Conservation (phyloP, 2,888 invertebrate species). For the Atrina japonica region DNA sequence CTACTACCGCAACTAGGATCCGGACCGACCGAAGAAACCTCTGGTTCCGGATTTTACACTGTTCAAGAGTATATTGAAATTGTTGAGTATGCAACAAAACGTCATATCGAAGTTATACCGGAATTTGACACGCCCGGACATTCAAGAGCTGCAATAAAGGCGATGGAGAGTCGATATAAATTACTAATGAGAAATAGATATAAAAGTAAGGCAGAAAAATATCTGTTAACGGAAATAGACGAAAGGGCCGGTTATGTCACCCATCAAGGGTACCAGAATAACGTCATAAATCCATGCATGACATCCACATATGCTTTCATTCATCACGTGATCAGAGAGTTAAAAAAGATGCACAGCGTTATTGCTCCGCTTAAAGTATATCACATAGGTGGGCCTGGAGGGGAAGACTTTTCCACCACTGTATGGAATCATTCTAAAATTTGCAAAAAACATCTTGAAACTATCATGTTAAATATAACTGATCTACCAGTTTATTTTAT, state of each 20-base stretch:
- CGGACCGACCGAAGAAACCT: slow-evolving; percentile 51
- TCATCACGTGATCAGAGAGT: slow-evolving; percentile 38
- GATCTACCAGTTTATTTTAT: slow-evolving; percentile 37
- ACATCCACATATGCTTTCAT: slow-evolving; percentile 57
- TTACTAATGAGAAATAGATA: slow-evolving; percentile 41
- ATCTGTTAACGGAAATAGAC: slow-evolving; percentile 43
- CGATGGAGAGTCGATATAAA: slow-evolving; percentile 60
- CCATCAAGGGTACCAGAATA: slow-evolving; percentile 60
- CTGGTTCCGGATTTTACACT: slow-evolving; percentile 64
- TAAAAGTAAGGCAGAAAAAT: slow-evolving; percentile 41
- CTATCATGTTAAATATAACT: neutral
- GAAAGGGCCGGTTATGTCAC: slow-evolving; percentile 51
- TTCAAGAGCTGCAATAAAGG: slow-evolving; percentile 69
- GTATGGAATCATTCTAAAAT: slow-evolving; percentile 25
- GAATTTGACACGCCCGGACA: slow-evolving; percentile 76
- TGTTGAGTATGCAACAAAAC: slow-evolving; percentile 56
- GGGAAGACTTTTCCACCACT: slow-evolving; percentile 13
- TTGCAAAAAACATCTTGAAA: slow-evolving; percentile 47
- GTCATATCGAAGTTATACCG: slow-evolving; percentile 72
- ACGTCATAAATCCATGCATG: slow-evolving; percentile 67
- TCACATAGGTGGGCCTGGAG: slow-evolving; percentile 64
- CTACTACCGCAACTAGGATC: slow-evolving; percentile 66
- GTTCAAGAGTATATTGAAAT: slow-evolving; percentile 65
- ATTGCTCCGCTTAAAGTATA: slow-evolving; percentile 50
- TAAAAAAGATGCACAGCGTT: slow-evolving; percentile 48